Evolutionary conservation across 1,140 invertebrate species (phyloP).

Genomic region (Drosophila kanapiae): DNA sequence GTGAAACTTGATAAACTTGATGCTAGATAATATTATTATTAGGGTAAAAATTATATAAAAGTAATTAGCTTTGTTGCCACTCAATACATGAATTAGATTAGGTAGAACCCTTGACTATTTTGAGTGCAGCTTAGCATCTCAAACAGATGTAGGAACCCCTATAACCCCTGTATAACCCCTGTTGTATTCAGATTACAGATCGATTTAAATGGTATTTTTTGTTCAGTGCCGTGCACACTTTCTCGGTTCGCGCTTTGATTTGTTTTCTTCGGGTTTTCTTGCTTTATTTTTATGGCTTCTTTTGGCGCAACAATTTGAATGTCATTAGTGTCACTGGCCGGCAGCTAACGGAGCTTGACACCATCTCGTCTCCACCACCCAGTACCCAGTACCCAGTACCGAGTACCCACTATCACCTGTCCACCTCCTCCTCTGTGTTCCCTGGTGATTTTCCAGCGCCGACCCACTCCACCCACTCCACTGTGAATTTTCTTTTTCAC

Average conservation of each 20-base stretch:
- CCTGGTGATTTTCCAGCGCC: conserved; percentile 21
- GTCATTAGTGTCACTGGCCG: conserved; percentile 75
- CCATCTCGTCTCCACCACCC: conserved; percentile 33
- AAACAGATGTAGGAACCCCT: too few relatives aligned
- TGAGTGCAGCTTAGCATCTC: not conserved
- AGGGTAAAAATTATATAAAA: too few relatives aligned
- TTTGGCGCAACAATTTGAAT: conserved; percentile 78
- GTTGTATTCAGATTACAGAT: not conserved
- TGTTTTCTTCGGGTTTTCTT: conserved; percentile 51
- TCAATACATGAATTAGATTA: too few relatives aligned
- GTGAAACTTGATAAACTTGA: too few relatives aligned
- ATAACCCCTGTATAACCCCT: too few relatives aligned
- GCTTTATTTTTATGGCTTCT: conserved; percentile 71
- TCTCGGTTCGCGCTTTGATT: conserved; percentile 66
- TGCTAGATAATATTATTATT: not conserved
- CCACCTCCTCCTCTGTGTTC: not conserved
- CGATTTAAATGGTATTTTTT: not conserved
- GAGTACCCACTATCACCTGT: not conserved
- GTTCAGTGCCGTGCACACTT: conserved; percentile 46
- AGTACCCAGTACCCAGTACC: not conserved
- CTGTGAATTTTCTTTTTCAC: conserved; percentile 63
- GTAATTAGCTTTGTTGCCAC: too few relatives aligned
- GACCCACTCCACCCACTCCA: conserved; percentile 22
- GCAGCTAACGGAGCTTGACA: conserved; percentile 68
- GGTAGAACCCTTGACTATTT: too few relatives aligned